Evolutionary conservation across 1,140 invertebrate species (phyloP).

Genomic region (Antheraea mylitta): DNA sequence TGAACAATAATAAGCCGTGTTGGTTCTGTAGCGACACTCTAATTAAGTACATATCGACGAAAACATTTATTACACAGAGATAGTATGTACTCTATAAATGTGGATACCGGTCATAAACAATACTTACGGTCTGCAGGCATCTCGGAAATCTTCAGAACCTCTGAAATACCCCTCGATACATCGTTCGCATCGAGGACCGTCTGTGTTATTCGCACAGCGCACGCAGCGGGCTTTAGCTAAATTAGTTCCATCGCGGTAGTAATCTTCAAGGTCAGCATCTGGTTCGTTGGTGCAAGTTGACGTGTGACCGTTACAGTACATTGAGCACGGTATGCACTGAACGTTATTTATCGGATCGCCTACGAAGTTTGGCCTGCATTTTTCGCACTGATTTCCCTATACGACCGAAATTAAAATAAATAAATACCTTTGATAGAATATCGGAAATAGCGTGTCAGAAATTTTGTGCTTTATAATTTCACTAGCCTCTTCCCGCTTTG

Average conservation of each 20-base stretch:
- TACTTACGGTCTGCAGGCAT: conserved; percentile 86
- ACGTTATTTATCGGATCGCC: conserved; percentile 93
- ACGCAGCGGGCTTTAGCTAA: conserved; percentile 88
- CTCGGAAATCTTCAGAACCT: conserved; percentile 86
- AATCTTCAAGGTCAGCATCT: conserved; percentile 75
- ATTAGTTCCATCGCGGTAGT: conserved; percentile 83
- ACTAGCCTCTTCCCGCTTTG: too few species aligned
- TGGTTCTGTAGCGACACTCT: too few species aligned
- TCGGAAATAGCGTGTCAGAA: too few species aligned
- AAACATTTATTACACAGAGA: too few species aligned
- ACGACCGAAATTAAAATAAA: neutral
- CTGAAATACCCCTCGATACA: conserved; percentile 93
- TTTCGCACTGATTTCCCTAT: conserved; percentile 89
- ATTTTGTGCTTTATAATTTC: too few species aligned
- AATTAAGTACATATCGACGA: too few species aligned
- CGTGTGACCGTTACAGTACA: conserved; percentile 95
- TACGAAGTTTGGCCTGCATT: conserved; percentile 93
- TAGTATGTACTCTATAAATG: too few species aligned
- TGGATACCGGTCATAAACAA: neutral
- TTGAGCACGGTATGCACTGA: conserved; percentile 91
- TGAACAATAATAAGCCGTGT: too few species aligned
- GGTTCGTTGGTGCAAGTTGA: conserved; percentile 84
- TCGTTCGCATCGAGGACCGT: conserved; percentile 89
- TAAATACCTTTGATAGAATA: neutral
- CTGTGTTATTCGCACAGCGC: conserved; percentile 92